Conservation (phyloP, 2,797 vertebrate genomes). For the Pteronotus mesoamericanus region DNA sequence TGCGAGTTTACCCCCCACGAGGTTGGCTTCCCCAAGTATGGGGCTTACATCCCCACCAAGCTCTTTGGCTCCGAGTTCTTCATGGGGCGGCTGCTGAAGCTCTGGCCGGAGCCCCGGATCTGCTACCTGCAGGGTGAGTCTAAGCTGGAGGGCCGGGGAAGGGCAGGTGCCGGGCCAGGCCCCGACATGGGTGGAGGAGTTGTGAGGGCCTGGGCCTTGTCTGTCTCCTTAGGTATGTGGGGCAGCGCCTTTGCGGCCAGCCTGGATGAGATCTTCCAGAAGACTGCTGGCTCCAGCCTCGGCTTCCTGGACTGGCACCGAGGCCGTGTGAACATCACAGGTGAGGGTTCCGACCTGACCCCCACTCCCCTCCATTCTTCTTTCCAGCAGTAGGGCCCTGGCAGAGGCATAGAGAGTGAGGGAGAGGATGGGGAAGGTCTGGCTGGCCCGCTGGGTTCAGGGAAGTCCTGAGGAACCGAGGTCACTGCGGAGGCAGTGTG, state of each 20-base stretch:
- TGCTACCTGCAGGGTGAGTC: conserved; percentile 84
- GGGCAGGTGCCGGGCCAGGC: fast-evolving
- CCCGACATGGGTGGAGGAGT: fast-evolving
- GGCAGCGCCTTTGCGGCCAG: conserved; percentile 86
- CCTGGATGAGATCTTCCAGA: conserved; percentile 83
- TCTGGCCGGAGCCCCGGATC: conserved; percentile 81
- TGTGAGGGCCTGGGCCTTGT: not conserved
- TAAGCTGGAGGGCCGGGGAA: not conserved
- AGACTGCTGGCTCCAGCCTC: conserved; percentile 73
- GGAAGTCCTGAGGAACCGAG: not conserved
- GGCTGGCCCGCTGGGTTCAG: not conserved
- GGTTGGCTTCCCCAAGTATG: conserved; percentile 84
- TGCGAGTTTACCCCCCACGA: conserved; percentile 86
- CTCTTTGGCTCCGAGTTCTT: conserved; percentile 86
- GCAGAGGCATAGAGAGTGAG: not conserved
- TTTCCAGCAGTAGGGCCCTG: not conserved
- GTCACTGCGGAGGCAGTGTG: not conserved
- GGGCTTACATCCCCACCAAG: conserved; percentile 82
- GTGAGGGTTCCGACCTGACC: conserved; percentile 67
- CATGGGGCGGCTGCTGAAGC: conserved; percentile 81
- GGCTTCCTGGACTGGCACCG: conserved; percentile 76
- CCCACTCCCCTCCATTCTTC: not conserved
- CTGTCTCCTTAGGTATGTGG: conserved; percentile 81
- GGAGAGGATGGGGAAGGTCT: not conserved
- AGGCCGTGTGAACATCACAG: conserved; percentile 77